These are phyloP conservation scores for Elanoides forficatus DNA, from an alignment of 2,113 vertebrate genomes.

Conservation along the genomic window DNA sequence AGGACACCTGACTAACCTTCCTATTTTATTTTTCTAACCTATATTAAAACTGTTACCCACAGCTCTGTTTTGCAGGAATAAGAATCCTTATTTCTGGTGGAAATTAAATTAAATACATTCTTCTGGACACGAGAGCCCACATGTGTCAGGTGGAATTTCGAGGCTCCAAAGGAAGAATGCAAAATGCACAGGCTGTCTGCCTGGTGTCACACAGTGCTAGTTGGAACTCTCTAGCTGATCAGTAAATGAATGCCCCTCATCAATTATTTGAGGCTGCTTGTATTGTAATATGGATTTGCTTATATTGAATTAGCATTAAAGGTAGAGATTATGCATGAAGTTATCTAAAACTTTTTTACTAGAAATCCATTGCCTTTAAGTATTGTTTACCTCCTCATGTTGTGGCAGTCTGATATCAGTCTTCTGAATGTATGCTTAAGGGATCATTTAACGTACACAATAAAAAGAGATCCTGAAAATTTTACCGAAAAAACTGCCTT, in stretches of 20 bases:
- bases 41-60: not conserved
- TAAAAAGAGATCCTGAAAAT: not conserved
- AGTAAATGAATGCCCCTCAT: not conserved
- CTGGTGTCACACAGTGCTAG: not conserved
- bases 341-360: conserved; percentile 15
- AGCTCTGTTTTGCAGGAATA: not conserved
- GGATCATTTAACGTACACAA: conserved; percentile 34
- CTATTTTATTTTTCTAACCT: not conserved
- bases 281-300: conserved; percentile 13
- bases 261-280: not conserved
- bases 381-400: not conserved
- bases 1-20: not conserved
- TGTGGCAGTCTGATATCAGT: not conserved
- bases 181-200: not conserved
- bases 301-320: conserved; percentile 28
- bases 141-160: not conserved
- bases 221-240: not conserved
- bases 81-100: not conserved
- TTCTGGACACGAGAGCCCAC: not conserved
- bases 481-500: not conserved
- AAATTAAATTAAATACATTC: not conserved
- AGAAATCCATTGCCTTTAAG: not conserved
- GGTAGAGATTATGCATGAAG: not conserved
- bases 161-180: not conserved
- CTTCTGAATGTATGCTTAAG: conserved; percentile 5